A percentile compares a stretch with the other conserved stretches of the same genome.
These are phyloP conservation scores for Pantherophis vulpinus DNA, from an alignment of 2,797 vertebrate species.

Conservation along the genomic window DNA sequence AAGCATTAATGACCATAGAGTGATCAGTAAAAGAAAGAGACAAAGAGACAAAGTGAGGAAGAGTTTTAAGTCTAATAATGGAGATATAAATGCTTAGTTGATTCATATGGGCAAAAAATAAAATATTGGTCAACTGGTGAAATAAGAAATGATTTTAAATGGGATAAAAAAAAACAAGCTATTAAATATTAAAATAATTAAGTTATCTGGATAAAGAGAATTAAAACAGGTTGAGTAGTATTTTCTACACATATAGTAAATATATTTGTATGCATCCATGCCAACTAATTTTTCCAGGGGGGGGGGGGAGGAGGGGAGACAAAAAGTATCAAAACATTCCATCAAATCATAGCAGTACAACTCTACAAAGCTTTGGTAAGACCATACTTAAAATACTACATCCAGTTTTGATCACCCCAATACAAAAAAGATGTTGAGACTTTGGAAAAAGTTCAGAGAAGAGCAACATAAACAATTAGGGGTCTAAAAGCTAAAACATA, in stretches of 20 bases:
- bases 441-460: neutral
- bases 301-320: no score
- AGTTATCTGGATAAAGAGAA: neutral
- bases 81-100: conserved; percentile 4
- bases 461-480: neutral
- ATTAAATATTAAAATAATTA: neutral
- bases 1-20: neutral
- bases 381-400: neutral
- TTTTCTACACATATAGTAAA: neutral
- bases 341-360: neutral
- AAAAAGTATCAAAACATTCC: neutral
- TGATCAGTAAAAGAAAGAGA: conserved; percentile 3
- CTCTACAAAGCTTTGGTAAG: neutral
- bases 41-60: neutral
- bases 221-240: neutral
- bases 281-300: neutral
- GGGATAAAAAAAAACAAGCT: neutral
- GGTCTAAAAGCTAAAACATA: neutral
- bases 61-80: neutral
- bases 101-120: neutral
- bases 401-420: neutral
- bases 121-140: neutral
- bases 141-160: conserved; percentile 3
- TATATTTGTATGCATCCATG: neutral
- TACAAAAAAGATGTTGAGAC: neutral